Conservation (phyloP, 35 echinoderm and acorn worm species). For the Heliocidaris tuberculata region DNA sequence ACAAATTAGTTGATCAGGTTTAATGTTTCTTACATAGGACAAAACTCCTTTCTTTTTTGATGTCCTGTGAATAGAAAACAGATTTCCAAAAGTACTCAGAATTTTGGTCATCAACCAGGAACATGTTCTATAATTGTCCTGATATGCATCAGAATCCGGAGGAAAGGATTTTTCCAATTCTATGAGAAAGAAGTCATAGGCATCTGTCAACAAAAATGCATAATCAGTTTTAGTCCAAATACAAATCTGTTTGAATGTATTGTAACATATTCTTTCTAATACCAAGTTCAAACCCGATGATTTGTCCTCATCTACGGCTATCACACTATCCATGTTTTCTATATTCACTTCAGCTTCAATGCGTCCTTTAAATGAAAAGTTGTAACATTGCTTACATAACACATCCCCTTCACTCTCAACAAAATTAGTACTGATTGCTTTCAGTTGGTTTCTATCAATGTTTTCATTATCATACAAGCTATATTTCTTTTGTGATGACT, state of each 20-base stretch:
- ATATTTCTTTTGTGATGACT: constrained; percentile 47
- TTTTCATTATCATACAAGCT: constrained; percentile 32
- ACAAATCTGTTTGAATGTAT: constrained; percentile 36
- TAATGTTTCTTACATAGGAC: constrained; percentile 24
- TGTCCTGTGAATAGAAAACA: constrained; percentile 34
- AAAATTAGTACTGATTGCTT: constrained; percentile 35
- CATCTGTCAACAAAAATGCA: constrained; percentile 51
- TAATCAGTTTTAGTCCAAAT: constrained; percentile 44
- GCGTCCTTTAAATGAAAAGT: constrained; percentile 26
- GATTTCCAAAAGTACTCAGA: constrained; percentile 44
- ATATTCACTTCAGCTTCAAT: constrained; percentile 2
- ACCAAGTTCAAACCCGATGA: not conserved
- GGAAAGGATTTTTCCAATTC: constrained; percentile 34
- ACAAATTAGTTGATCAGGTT: constrained; percentile 15
- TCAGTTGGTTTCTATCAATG: constrained; percentile 41
- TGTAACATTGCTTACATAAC: constrained; percentile 31
- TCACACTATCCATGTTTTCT: constrained; percentile 9
- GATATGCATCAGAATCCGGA: constrained; percentile 38
- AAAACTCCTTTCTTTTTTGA: constrained; percentile 48
- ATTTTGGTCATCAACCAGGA: constrained; percentile 45
- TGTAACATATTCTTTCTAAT: constrained; percentile 27
- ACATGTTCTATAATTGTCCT: constrained; percentile 4
- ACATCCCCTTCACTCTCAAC: constrained; percentile 35
- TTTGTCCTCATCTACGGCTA: constrained; percentile 4
- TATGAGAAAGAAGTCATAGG: constrained; percentile 31